Evolutionary conservation across 2,113 vertebrate genomes (phyloP).

Genomic region (Scolopax mira): DNA sequence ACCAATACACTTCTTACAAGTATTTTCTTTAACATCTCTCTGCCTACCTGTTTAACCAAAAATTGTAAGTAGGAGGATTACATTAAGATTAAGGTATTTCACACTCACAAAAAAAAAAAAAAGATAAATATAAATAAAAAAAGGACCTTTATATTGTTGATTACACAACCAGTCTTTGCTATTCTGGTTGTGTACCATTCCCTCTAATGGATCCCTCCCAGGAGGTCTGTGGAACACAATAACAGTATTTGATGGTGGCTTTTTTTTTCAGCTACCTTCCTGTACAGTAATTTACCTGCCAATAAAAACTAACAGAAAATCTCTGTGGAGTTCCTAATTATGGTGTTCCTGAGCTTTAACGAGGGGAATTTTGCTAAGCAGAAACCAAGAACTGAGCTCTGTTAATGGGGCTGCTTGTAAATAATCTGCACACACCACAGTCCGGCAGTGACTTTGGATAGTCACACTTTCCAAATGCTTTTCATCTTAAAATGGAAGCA

Average conservation of each 20-base stretch:
- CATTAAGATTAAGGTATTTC: background rate
- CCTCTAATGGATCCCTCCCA: background rate
- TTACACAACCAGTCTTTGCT: background rate
- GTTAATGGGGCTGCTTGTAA: background rate
- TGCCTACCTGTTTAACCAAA: background rate
- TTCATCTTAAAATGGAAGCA: slow-evolving; percentile 43
- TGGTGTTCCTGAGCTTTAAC: background rate
- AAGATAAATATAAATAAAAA: too few species aligned
- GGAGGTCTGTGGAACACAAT: background rate
- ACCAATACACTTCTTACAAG: background rate
- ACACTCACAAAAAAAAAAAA: too few species aligned
- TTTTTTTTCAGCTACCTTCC: background rate
- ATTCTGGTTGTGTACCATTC: background rate
- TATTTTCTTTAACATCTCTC: background rate
- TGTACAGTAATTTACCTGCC: background rate
- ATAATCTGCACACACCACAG: background rate
- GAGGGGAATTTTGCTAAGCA: slow-evolving; percentile 1
- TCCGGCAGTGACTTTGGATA: background rate
- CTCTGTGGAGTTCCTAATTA: background rate
- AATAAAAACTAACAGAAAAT: background rate
- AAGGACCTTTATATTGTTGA: background rate
- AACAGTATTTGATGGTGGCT: background rate
- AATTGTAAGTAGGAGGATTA: background rate
- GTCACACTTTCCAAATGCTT: slow-evolving; percentile 51
- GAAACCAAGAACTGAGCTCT: background rate